phyloP scores from a whole-genome alignment of 2,113 vertebrate species.

The Crotalus helleri region DNA sequence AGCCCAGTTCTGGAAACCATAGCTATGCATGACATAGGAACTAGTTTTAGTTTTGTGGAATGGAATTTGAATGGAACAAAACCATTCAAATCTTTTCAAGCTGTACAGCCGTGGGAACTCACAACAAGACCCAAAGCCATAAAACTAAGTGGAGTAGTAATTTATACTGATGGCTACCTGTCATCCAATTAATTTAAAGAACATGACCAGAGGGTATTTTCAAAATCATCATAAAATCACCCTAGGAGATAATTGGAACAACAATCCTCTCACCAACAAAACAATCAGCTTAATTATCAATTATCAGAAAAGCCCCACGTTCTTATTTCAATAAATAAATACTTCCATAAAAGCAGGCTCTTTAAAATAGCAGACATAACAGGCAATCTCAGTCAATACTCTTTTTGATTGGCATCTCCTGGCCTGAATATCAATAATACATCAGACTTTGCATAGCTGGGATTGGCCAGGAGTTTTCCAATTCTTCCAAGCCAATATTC shows the following conservation, averaged over 20 bases:
- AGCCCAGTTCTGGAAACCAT: not conserved
- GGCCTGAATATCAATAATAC: not conserved
- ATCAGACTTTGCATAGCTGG: not conserved
- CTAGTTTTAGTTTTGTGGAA: not conserved
- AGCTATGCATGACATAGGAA: not conserved
- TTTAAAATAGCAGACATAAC: not conserved
- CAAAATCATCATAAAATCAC: not conserved
- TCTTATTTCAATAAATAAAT: not conserved
- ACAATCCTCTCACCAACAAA: not conserved
- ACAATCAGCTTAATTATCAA: not conserved
- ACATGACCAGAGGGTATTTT: not conserved
- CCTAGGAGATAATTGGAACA: not conserved
- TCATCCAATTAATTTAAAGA: not conserved
- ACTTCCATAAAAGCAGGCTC: not conserved
- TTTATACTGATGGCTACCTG: not conserved
- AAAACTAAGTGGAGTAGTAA: not conserved
- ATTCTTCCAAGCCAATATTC: not conserved
- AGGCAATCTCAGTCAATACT: not conserved
- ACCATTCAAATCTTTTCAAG: not conserved
- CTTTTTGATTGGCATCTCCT: not conserved
- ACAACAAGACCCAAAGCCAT: not conserved
- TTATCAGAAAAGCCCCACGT: not conserved
- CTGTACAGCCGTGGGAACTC: not conserved
- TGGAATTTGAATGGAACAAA: not conserved
- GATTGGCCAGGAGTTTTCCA: not conserved